Base-by-base conservation (phyloP, 2,113 vertebrate species). In the Mesembrinibis cayennensis region DNA sequence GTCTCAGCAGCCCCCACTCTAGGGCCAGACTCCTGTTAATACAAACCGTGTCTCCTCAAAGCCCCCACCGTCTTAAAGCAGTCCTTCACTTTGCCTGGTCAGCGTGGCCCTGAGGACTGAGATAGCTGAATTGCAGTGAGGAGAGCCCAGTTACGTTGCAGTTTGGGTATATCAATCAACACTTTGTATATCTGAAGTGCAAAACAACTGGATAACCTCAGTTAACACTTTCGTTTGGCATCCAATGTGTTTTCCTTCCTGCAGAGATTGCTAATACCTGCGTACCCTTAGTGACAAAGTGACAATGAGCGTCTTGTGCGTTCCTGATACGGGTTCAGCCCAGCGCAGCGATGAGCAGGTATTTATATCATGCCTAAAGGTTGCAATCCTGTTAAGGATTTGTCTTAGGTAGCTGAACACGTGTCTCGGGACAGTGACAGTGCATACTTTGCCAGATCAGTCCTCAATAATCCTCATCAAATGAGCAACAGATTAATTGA, bases 281-380 rank as follows among this genome's bases (percentile, higher is more conserved):
- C 1, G 26, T 30, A 13, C 50, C 62, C 77, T 27, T 3, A 4
- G 74, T 58, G 59, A 42, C 76, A 90, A 36, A 42, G 63, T 20
- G 77, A 36, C 53, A 21, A 5, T 2, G 80, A 65, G 70, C 9
- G 36, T 67, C 70, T 20, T 10, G 21, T 30, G 11, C 5, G 0
- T 22, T 29, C 82, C 91, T 4, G 11, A 17, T 3, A 20, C 10
- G 42, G 27, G 45, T 30, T 71, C 71, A 36, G 30, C 91, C 87
- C 16, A 2, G 40, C 2, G 65, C 63, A 42, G 82, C 12, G 13
- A 56, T 8, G 6, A 69, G 50, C 49, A 20, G 82, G 50, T 70
- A 95, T 95, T 97, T 97, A 83, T 82, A 95, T 72, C 61, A 30
- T 26, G 29, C 69, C 82, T 62, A 61, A 93, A 76, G 74, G 84